Evolutionary conservation across 2,797 vertebrate genomes (phyloP), one percentile per base, ranked within the genome.

Genomic region (Pseudocheirus occidentalis): DNA sequence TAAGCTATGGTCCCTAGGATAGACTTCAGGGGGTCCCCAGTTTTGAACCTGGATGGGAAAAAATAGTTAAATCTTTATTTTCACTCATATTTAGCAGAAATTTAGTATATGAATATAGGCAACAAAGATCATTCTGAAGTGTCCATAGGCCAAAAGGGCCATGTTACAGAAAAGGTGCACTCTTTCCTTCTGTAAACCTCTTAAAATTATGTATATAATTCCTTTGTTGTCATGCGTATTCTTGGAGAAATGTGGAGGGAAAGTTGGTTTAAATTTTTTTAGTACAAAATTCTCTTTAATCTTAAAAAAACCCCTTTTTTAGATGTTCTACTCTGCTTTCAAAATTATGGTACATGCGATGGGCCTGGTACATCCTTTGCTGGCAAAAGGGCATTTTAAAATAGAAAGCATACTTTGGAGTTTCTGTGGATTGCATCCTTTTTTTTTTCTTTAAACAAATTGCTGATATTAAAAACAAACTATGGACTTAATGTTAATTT

Each of bases 231-330:
- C 21, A 87, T 87, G 73, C 50, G 2, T 87, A 87, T 87, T 46
- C 73, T 10, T 87, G 3, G 93, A 94, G 46, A 53, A 87, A 5
- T 13, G 81, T 73, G 54, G 29, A 53, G 58, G 34, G n/a, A 27
- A 81, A 55, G 34, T 94, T 91, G 54, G n/a, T 21, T 34, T 93
- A 13, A n/a, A 91, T 92, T 94, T 92, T 55, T 73, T 90, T 34
- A 62, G 2, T 40, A 7, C 29, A 87, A 87, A 87, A 87, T 81
- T 81, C 9, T 81, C 73, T 24, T 73, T 81, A 46, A 40, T 81
- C 18, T 40, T 40, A 27, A 81, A 58, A 58, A 27, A 31, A 57
- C 0, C 18, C 40, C 11, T 73, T 81, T 81, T 81, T 73, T 40
- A 73, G 16, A 73, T 73, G 66, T 40, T 40, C n/a, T 59, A 3